Conservation (phyloP, 1,140 invertebrate genomes). For the Eufriesea mexicana region DNA sequence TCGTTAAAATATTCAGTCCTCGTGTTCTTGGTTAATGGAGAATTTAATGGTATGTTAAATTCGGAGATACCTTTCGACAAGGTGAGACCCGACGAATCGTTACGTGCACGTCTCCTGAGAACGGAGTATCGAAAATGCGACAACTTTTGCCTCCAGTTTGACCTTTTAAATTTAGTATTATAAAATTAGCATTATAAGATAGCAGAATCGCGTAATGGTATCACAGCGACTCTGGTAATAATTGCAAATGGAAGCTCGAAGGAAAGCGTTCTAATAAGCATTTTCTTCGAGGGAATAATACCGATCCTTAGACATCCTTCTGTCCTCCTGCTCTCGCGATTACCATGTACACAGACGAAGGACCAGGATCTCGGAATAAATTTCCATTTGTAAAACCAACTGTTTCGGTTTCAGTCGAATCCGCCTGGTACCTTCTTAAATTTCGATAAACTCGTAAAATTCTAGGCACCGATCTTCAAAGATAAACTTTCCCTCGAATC, state of each 20-base stretch:
- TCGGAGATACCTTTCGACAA: too few species aligned
- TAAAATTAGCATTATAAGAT: too few species aligned
- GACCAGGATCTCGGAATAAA: not conserved
- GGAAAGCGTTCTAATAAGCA: not conserved
- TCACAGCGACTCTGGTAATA: not conserved
- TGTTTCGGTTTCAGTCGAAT: not conserved
- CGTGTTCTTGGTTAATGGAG: not conserved
- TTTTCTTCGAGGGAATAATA: not conserved
- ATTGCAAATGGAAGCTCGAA: not conserved
- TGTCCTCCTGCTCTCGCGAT: not conserved
- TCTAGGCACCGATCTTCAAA: not conserved
- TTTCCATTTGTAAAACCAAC: not conserved
- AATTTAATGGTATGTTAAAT: too few species aligned
- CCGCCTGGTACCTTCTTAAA: too few species aligned
- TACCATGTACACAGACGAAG: not conserved
- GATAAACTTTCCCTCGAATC: not conserved
- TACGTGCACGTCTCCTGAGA: too few species aligned
- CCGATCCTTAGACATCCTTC: not conserved
- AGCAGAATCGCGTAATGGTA: not conserved
- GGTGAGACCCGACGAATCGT: too few species aligned
- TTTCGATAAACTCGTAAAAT: conserved; percentile 1
- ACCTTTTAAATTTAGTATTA: not conserved
- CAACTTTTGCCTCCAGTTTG: not conserved
- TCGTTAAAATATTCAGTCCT: not conserved
- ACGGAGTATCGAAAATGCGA: too few species aligned